Evolutionary conservation across 2,888 invertebrate species (phyloP).

Genomic region (Abscondita cerata): DNA sequence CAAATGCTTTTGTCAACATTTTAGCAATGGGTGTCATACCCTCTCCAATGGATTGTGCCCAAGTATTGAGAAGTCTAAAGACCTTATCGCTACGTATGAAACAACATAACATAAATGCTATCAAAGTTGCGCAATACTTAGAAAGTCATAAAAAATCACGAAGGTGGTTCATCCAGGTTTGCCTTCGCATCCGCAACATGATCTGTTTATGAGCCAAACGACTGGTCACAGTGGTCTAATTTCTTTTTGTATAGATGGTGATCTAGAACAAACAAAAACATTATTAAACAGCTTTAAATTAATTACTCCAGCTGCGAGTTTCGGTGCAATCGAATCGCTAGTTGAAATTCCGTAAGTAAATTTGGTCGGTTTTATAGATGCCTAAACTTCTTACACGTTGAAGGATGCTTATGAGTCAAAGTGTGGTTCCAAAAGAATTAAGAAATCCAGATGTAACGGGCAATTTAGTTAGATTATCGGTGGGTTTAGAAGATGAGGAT

Average conservation of each 20-base stretch:
- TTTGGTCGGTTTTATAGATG: neutral
- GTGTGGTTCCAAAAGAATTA: constrained; percentile 81
- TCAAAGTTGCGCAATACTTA: constrained; percentile 47
- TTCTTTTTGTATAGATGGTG: constrained; percentile 73
- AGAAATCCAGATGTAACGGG: constrained; percentile 83
- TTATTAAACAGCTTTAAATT: constrained; percentile 66
- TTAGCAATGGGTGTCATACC: constrained; percentile 73
- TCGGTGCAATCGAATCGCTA: constrained; percentile 91
- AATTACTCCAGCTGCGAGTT: constrained; percentile 87
- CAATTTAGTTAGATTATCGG: constrained; percentile 83
- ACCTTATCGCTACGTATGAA: constrained; percentile 91
- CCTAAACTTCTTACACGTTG: constrained; percentile 45
- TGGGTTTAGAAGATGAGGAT: constrained; percentile 86
- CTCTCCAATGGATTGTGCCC: constrained; percentile 59
- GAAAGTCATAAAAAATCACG: no score
- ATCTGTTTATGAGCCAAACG: constrained; percentile 58
- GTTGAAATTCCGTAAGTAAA: constrained; percentile 86
- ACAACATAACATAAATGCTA: constrained; percentile 79
- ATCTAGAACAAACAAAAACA: no score
- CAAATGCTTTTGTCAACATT: neutral
- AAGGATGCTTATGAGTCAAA: constrained; percentile 93
- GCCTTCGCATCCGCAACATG: constrained; percentile 56
- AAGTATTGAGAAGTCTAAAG: constrained; percentile 88
- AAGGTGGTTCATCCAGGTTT: constrained; percentile 82
- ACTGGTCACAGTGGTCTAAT: constrained; percentile 89